Conservation (phyloP, 2,113 vertebrate genomes). For the Lycocorax pyrrhopterus region DNA sequence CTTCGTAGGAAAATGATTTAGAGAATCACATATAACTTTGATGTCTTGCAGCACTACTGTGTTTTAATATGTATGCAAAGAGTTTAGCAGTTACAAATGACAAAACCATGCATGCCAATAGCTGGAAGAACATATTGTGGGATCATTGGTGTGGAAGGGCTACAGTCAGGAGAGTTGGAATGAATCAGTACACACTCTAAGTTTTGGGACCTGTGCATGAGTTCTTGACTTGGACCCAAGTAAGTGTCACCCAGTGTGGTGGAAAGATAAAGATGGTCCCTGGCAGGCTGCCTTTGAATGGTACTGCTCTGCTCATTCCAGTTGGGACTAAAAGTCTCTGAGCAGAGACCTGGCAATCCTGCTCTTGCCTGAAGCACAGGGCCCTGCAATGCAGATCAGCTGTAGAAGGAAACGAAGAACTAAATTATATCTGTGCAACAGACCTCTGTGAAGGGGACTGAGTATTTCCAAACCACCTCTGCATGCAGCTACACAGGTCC, state of each 20-base stretch:
- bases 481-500: neutral
- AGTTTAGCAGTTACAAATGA: slow-evolving; percentile 9
- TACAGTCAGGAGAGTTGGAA: neutral
- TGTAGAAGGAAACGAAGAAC: neutral
- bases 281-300: neutral
- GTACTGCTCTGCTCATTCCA: neutral
- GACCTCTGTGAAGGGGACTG: neutral
- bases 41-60: neutral
- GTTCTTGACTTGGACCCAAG: neutral
- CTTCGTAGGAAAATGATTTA: slow-evolving; percentile 14
- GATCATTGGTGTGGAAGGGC: neutral
- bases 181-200: neutral
- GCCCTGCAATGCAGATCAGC: neutral
- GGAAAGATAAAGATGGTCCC: neutral
- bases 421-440: neutral
- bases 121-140: neutral
- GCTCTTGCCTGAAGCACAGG: neutral
- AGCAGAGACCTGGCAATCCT: neutral
- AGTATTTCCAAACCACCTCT: neutral
- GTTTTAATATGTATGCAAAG: slow-evolving; percentile 23
- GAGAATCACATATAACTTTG: neutral
- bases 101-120: neutral
- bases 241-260: neutral
- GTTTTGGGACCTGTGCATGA: neutral
- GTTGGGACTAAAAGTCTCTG: neutral